Evolutionary conservation across 2,888 invertebrate genomes (phyloP), one percentile per base, ranked within the genome.

Genomic region (Synergus gifuensis): DNA sequence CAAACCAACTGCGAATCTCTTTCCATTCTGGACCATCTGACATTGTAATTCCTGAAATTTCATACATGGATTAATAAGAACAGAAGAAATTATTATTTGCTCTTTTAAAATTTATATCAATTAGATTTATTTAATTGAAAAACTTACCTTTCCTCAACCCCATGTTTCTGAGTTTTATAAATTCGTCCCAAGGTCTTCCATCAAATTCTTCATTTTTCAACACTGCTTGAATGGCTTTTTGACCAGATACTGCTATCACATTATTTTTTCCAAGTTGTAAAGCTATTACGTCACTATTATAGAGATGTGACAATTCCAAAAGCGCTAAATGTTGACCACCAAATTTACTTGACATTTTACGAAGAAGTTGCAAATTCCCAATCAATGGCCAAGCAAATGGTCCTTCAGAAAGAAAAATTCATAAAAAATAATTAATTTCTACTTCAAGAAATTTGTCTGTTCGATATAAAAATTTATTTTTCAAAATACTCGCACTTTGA

Each of bases 141-240:
- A 46, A 58, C 0, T 77, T 84, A 94, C 94, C 94, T 92, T 93
- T 93, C 83, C 92, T 93, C 1, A 93, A 93, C 40, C 95, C 95
- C 94, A 96, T 94, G 18, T 94, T 94, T 42, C 96, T 92, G 16
- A 96, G 88, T 46, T 94, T 92, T 18, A 94, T 91, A 85, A 96
- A 96, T 86, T 95, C 95, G 81, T 94, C 94, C 88, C 95, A 94
- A 0, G 96, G 96, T 36, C 96, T 92, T 0, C 94, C 95, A 80
- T 94, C 94, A 84, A 93, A 96, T 36, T 94, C 94, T 78, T 95
- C 95, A 16, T 92, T 90, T 0, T 92, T 90, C 69, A 95, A 92
- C 2, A 95, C 93, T 78, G 93, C 92, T 16, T 93, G 93, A 0
- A 95, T 92, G 0, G 93, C 84, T 2, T 93, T 91, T 85, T 93